Evolutionary conservation across 1,140 invertebrate species (phyloP), one percentile per base, ranked within the genome.

Genomic region (Drosophila bocki): DNA sequence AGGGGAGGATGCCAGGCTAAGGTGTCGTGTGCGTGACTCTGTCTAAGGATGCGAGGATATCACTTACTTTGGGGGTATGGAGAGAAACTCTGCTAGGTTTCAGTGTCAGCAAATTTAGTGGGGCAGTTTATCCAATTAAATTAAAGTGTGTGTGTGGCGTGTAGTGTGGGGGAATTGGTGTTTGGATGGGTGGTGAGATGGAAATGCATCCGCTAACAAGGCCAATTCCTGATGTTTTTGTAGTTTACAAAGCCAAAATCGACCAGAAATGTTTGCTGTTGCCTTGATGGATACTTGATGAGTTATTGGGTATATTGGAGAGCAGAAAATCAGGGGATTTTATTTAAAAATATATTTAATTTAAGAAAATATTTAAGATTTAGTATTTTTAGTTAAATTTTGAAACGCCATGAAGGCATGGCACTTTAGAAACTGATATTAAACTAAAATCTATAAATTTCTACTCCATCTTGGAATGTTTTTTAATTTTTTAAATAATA

Each of bases 1-100:
- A 11, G 26, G 47, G 54, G 72, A 64, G 39, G 64, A 56, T n/a
- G 72, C 19, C 51, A 37, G 58, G 13, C 26, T 45, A 42, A 62
- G 56, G 37, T 77, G 54, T 68, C 42, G 42, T 77, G 62, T 42
- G 53, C 39, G 56, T 77, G 72, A 44, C 53, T 59, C 7, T 56
- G 9, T 56, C 33, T 13, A 48, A 29, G 37, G 47, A 67, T 39
- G 60, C 37, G 29, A 62, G 44, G n/a, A 68, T 17, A 39, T 33
- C 19, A 35, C 8, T 22, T 12, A 1, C 12, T 6, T 33, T 7
- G 42, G 41, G 56, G 37, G 7, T 7, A 17, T 29, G 22, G 22
- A 22, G 1, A 2, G 17, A 19, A 22, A n/a, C 39, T 62, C 17
- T 3, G 29, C 19, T 8, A 26, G 59, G 33, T 39, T 33, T 71